These are phyloP conservation scores for Crenichthys baileyi DNA, from an alignment of 2,797 vertebrate species.

Conservation along the genomic window DNA sequence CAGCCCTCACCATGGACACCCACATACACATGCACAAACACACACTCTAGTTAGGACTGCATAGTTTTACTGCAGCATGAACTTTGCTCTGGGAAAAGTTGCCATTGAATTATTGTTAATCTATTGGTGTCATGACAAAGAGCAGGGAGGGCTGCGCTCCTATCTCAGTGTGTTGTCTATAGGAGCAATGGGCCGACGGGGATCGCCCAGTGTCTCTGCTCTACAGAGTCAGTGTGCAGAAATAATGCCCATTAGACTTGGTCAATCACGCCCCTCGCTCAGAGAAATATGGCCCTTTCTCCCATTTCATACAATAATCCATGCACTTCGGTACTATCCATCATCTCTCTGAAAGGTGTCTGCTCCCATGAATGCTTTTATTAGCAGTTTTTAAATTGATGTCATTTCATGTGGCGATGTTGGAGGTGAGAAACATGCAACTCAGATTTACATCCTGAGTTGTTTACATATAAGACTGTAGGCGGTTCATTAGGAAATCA, in stretches of 20 bases:
- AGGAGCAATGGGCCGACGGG: constrained; percentile 69
- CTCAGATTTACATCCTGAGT: constrained; percentile 33
- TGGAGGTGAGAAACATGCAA: constrained; percentile 51
- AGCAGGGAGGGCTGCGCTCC: constrained; percentile 69
- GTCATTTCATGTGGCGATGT: constrained; percentile 38
- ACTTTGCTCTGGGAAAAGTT: constrained; percentile 77
- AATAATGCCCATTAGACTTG: constrained; percentile 91
- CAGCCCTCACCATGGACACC: constrained; percentile 58
- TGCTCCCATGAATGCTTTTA: constrained; percentile 56
- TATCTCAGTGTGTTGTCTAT: constrained; percentile 82
- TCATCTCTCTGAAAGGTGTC: constrained; percentile 68
- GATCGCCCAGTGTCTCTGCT: constrained; percentile 78
- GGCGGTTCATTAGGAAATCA: constrained; percentile 59
- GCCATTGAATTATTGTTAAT: constrained; percentile 78
- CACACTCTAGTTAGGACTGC: constrained; percentile 52
- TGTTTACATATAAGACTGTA: constrained; percentile 23
- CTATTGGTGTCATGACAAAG: constrained; percentile 79
- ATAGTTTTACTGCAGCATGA: constrained; percentile 67
- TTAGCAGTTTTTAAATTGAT: constrained; percentile 64
- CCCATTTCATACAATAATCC: constrained; percentile 71
- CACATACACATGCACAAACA: constrained; percentile 55
- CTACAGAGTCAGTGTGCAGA: constrained; percentile 89
- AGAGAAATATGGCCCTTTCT: constrained; percentile 73
- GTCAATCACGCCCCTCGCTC: constrained; percentile 82
- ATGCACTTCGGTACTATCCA: constrained; percentile 72